Evolutionary conservation across 2,113 vertebrate genomes (phyloP), one percentile per base, ranked within the genome.

Genomic region (Lepidothrix coronata): DNA sequence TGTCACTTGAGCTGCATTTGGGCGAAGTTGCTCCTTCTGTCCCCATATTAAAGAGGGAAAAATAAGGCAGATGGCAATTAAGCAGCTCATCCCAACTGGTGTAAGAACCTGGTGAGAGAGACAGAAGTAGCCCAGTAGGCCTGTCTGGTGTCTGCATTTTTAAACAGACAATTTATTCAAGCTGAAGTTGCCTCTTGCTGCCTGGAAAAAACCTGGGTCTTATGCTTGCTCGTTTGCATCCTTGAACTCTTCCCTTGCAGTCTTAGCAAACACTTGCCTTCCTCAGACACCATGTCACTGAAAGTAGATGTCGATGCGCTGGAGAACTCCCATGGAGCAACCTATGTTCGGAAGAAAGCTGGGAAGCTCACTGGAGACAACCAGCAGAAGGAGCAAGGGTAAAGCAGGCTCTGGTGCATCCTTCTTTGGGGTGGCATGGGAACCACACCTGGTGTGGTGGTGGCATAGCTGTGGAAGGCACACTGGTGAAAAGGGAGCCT

Each of bases 301-400:
- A 99, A 99, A 55, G 98, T 99, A 61, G 99, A 99, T 46, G 98
- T 99, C 13, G 99, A 99, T 55, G 99, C 98, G 21, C 98, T 99
- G 96, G 99, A 99, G 97, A 99, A 99, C 97, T 99, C 99, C n/a
- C 98, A 99, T 46, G 99, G 99, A 84, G 99, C 99, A 80, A 99
- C 98, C 0, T 99, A 99, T 5, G 89, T 99, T 97, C 98, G 99
- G 96, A 99, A 99, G 97, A 99, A 99, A 87, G 98, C 99, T 13
- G 98, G 98, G 14, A 99, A 99, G 93, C 98, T 98, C 27, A 83
- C 98, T 4, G 98, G 98, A 87, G 99, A 99, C 79, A 99, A 80
- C 91, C 98, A 98, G 52, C 98, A 98, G 75, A 99, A 99, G 96
- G 98, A 99, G 63, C 98, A 98, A 96, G 98, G 98, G 99, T 99